Conservation (phyloP, 2,888 invertebrate species). For the Synanthedon myopaeformis region DNA sequence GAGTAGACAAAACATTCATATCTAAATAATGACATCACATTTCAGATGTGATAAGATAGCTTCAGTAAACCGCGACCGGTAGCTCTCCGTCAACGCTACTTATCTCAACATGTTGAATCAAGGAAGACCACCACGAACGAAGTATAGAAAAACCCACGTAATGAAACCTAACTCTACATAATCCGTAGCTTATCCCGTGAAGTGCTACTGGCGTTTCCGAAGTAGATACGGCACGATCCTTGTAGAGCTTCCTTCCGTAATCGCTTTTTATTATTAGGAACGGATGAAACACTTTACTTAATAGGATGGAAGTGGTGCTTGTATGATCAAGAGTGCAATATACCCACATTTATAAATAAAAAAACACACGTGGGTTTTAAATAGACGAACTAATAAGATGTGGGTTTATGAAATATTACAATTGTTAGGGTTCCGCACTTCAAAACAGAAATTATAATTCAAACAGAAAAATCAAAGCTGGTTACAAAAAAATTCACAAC, state of each 20-base stretch:
- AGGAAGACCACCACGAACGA: constrained; percentile 33
- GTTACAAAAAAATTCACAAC: too few relatives aligned
- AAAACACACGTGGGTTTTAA: too few relatives aligned
- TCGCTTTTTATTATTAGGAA: constrained; percentile 22
- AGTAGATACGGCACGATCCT: constrained; percentile 48
- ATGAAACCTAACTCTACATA: constrained; percentile 31
- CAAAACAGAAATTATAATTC: too few relatives aligned
- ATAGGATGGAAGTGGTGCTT: not conserved
- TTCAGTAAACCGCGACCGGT: constrained; percentile 5
- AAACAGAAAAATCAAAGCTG: too few relatives aligned
- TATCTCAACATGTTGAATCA: constrained; percentile 15
- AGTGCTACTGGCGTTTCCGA: constrained; percentile 50
- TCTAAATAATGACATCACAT: too few relatives aligned
- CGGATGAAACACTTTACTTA: constrained; percentile 7
- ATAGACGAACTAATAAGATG: too few relatives aligned
- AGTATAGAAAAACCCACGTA: constrained; percentile 4
- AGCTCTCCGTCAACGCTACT: constrained; percentile 5
- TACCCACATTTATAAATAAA: too few relatives aligned
- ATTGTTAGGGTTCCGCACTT: too few relatives aligned
- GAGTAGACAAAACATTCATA: too few relatives aligned
- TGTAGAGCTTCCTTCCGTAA: constrained; percentile 62
- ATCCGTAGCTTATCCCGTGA: constrained; percentile 45
- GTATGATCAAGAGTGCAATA: not conserved
- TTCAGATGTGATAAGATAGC: too few relatives aligned
- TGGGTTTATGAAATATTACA: too few relatives aligned